Evolutionary conservation across 1,140 invertebrate genomes (phyloP).

Genomic region (Trinorchestia longiramus): DNA sequence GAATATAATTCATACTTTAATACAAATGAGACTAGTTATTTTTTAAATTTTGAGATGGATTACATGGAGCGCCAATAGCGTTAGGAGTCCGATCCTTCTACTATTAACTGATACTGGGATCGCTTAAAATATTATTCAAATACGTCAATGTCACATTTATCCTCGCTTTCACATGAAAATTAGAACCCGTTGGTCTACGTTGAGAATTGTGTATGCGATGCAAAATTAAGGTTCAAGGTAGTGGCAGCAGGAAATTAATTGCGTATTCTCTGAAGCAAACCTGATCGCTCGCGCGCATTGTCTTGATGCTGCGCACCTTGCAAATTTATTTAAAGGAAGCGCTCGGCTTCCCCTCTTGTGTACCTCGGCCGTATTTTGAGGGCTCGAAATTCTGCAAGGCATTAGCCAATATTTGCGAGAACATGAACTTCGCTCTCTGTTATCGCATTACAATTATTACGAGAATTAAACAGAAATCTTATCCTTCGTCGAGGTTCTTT

Average conservation of each 20-base stretch:
- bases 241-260: not conserved
- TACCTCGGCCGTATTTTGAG: not conserved
- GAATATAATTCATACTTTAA: not conserved
- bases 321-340: slow-evolving; percentile 19
- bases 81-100: not conserved
- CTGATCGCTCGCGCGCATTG: slow-evolving; percentile 9
- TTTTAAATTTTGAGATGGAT: not conserved
- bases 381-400: slow-evolving; percentile 22
- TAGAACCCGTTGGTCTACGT: not conserved
- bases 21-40: not conserved
- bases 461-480: slow-evolving; percentile 44
- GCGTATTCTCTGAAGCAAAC: not conserved
- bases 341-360: not conserved
- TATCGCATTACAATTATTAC: slow-evolving; percentile 53
- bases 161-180: not conserved
- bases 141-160: not conserved
- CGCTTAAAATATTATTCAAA: not conserved
- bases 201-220: not conserved
- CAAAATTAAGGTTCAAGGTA: not conserved
- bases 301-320: not conserved
- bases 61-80: not conserved
- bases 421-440: slow-evolving; percentile 46
- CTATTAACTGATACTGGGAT: not conserved
- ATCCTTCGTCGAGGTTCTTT: not conserved
- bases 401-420: slow-evolving; percentile 40